Evolutionary conservation across 2,888 invertebrate genomes (phyloP).

Genomic region (Amphipoea lucens): DNA sequence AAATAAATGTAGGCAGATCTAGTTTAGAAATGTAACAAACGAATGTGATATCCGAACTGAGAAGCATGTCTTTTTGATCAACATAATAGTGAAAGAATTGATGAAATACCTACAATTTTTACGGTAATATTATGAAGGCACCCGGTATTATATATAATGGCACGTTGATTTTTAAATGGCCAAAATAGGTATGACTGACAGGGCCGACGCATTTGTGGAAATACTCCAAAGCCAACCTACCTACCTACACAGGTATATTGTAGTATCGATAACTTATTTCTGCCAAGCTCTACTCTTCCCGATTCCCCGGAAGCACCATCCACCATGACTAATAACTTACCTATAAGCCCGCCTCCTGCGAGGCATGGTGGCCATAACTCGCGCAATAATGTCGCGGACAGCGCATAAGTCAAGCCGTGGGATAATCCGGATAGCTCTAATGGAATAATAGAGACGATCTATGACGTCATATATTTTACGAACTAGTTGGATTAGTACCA

Average conservation of each 20-base stretch:
- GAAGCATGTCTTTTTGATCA: neutral
- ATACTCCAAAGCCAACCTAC: neutral
- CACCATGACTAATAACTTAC: constrained; percentile 45
- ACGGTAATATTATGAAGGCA: neutral
- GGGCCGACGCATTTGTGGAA: neutral
- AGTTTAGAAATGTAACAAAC: constrained; percentile 15
- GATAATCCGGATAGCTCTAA: constrained; percentile 72
- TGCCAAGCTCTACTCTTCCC: no score
- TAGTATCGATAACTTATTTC: neutral
- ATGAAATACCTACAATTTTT: neutral
- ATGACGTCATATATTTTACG: constrained; percentile 69
- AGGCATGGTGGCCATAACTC: constrained; percentile 64
- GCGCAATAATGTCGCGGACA: constrained; percentile 66
- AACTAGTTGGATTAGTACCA: constrained; percentile 57
- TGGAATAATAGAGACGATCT: constrained; percentile 74
- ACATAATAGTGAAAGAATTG: neutral
- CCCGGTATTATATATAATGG: neutral
- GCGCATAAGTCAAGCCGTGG: constrained; percentile 70
- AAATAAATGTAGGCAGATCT: constrained; percentile 26
- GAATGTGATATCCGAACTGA: neutral
- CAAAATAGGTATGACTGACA: no score
- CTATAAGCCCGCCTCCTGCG: constrained; percentile 41
- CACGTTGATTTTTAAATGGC: neutral
- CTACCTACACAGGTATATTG: neutral
- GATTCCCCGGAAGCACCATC: constrained; percentile 1